Conservation (phyloP, 1,140 invertebrate genomes). For the Anthonomus grandis region DNA sequence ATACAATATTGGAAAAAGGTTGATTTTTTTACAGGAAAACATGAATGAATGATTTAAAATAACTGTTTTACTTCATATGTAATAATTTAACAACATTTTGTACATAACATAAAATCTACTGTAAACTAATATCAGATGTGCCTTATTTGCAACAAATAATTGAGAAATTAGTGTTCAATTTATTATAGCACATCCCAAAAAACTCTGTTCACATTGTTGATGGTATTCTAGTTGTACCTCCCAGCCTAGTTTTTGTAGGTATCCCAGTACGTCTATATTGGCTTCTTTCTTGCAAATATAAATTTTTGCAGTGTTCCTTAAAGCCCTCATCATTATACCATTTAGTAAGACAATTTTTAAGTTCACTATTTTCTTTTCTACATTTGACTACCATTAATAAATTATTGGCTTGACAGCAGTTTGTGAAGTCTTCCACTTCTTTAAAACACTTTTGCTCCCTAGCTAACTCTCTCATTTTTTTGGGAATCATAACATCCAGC, state of each 20-base stretch:
- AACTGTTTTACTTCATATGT: no score
- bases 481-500: slow-evolving; percentile 77
- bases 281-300: slow-evolving; percentile 78
- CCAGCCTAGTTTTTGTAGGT: slow-evolving; percentile 50
- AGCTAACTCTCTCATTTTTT: slow-evolving; percentile 77
- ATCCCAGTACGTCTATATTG: slow-evolving; percentile 79
- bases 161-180: no score
- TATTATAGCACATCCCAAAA: not conserved
- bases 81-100: no score
- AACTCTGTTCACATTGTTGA: slow-evolving; percentile 38
- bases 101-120: no score
- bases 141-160: no score
- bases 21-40: no score
- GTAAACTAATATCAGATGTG: no score
- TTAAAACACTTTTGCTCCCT: slow-evolving; percentile 70
- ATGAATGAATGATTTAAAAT: no score
- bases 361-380: slow-evolving; percentile 61
- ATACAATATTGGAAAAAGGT: no score
- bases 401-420: slow-evolving; percentile 70
- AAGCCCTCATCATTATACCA: slow-evolving; percentile 81
- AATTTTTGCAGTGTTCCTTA: slow-evolving; percentile 65
- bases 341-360: slow-evolving; percentile 66
- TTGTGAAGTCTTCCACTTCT: slow-evolving; percentile 69
- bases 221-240: slow-evolving; percentile 26
- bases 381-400: slow-evolving; percentile 71